Conservation (phyloP, 2,797 vertebrate species). For the Cyclura pinguis region DNA sequence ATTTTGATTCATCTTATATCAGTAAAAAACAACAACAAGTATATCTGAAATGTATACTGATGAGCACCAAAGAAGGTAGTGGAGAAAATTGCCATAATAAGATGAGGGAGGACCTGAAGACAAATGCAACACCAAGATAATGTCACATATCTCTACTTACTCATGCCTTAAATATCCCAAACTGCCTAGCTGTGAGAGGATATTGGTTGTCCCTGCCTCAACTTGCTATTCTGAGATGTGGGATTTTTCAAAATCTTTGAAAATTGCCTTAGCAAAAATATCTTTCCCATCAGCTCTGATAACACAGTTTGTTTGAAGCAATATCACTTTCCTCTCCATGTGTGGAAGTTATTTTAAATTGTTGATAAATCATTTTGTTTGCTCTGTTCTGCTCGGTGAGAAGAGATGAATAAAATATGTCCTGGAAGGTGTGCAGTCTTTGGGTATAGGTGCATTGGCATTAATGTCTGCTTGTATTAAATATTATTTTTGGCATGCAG, state of each 20-base stretch:
- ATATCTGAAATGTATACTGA: neutral
- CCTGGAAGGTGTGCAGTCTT: neutral
- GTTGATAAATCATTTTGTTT: conserved; percentile 2
- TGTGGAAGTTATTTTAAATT: conserved; percentile 1
- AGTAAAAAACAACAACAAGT: neutral
- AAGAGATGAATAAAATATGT: neutral
- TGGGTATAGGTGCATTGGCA: too few relatives aligned
- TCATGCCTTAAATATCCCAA: neutral
- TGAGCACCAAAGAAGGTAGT: neutral
- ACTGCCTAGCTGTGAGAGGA: neutral
- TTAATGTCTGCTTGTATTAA: too few relatives aligned
- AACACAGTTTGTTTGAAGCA: neutral
- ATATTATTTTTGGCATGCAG: too few relatives aligned
- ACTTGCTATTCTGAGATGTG: neutral
- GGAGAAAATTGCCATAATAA: neutral
- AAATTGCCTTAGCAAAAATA: conserved; percentile 14
- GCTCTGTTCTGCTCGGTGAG: neutral
- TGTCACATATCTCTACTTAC: neutral
- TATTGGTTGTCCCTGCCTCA: neutral
- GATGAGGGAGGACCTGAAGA: neutral
- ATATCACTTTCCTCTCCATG: neutral
- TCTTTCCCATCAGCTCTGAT: neutral
- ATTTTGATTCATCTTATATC: neutral
- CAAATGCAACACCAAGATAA: neutral
- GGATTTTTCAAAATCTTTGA: neutral